These are phyloP conservation scores for Rhinopomastus cyanomelas DNA, from an alignment of 2,113 vertebrate species.

Conservation along the genomic window DNA sequence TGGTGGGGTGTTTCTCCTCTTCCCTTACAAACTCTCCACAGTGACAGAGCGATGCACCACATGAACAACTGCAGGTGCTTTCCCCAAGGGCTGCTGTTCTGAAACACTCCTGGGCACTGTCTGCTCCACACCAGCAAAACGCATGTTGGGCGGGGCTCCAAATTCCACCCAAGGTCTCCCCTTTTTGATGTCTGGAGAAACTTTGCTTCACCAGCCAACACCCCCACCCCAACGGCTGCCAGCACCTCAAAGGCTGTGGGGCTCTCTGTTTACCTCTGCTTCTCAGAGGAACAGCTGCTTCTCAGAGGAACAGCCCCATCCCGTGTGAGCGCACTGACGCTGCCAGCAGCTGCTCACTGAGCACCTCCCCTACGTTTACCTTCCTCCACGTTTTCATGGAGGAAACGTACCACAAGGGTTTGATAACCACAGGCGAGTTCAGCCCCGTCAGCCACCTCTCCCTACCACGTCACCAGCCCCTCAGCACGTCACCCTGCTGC, in stretches of 20 bases:
- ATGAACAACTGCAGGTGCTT: rapidly evolving
- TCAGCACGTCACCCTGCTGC: background rate
- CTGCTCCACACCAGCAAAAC: rapidly evolving
- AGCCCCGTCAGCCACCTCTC: background rate
- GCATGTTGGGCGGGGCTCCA: rapidly evolving
- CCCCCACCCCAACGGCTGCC: no score
- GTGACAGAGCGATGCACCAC: background rate
- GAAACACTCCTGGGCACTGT: rapidly evolving
- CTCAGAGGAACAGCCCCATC: rapidly evolving
- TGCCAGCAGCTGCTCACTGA: background rate
- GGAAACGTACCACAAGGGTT: background rate
- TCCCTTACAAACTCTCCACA: background rate
- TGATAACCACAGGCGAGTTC: background rate
- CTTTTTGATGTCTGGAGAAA: no score
- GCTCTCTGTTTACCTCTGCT: no score
- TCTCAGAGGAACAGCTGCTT: no score
- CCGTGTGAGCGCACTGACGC: background rate
- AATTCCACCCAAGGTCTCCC: background rate
- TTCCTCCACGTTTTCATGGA: background rate
- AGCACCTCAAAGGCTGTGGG: no score
- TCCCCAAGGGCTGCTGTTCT: background rate
- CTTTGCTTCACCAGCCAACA: background rate
- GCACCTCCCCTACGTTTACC: background rate
- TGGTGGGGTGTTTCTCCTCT: background rate
- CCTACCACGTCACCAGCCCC: background rate